Base-by-base conservation (phyloP, 2,888 invertebrate species). In the Keiferia lycopersicella region DNA sequence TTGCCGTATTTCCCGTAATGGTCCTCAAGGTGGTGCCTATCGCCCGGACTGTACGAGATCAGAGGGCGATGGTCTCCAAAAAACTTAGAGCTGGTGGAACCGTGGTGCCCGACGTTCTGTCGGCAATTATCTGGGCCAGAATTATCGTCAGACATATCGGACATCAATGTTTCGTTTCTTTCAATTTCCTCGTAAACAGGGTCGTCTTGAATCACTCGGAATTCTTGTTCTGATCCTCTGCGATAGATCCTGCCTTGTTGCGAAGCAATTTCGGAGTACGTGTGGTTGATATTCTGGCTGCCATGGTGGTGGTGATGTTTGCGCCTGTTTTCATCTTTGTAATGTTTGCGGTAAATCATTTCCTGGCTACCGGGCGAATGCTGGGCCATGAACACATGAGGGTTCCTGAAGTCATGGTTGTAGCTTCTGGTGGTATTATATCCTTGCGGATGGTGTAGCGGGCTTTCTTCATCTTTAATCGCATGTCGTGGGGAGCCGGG, bases 171-270 rank as follows among this genome's bases (percentile, higher is more conserved):
- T 76, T 95, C 95, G 72, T 94, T 93, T 8, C 95, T 91, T 74
- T 96, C 96, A 64, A 96, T 96, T 77, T 96, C 96, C 79, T 96
- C 96, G 81, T 96, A 96, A 1, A 96, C 96, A 0, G 96, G 96
- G 75, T 96, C 96, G 72, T 96, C 96, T 75, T 94, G 93, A 65
- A 93, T 92, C 61, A 92, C 92, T 50, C 92, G 84, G 63, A 92
- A 92, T 66, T 92, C 94, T 53, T 93, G 92, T 16, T 92, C 92
- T n/a, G 93, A 90, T 0, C 93, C 93, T 22, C 92, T 88, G 61
- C 92, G 78, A 71, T 91, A 91, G 71, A 88, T 87, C 18, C 92
- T 83, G 34, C 92, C 92, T 72, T 91, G 91, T 62, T 92, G 91
- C 0, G 87, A 81, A 0, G 87, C 89, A 38, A 96, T 96, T 84